Percentiles rank a stretch among this genome's conserved stretches.
Evolutionary conservation across 1,140 invertebrate species (phyloP).

Genomic region (Ceratina japonica): DNA sequence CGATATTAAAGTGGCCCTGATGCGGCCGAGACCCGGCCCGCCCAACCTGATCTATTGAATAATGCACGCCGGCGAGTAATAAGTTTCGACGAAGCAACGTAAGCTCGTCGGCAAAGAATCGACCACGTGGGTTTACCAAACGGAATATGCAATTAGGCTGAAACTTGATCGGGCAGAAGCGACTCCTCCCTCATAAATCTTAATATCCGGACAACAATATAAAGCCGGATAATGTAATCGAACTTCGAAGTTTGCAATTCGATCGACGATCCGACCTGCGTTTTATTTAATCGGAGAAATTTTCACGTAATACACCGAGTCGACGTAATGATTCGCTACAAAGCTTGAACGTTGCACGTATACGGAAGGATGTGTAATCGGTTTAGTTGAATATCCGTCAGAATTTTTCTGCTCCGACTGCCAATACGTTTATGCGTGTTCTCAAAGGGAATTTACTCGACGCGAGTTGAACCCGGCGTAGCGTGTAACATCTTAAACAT

Average conservation of each 20-base stretch:
- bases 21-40: constrained; percentile 5
- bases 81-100: constrained; percentile 23
- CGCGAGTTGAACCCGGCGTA: constrained; percentile 20
- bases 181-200: too few relatives aligned
- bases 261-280: too few relatives aligned
- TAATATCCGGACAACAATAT: too few relatives aligned
- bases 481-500: constrained; percentile 33
- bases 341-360: background rate
- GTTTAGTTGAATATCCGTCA: constrained; percentile 41
- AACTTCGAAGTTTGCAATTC: too few relatives aligned
- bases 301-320: too few relatives aligned
- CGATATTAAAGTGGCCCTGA: constrained; percentile 43
- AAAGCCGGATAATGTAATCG: too few relatives aligned
- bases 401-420: constrained; percentile 35
- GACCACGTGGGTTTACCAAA: background rate
- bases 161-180: too few relatives aligned
- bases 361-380: constrained; percentile 15
- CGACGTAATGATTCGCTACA: background rate
- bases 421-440: constrained; percentile 34
- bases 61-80: constrained; percentile 40
- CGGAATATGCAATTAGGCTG: background rate
- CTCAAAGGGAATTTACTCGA: constrained; percentile 42
- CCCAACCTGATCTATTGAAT: constrained; percentile 35
- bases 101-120: background rate
- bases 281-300: too few relatives aligned